Evolutionary conservation across 1,140 invertebrate species (phyloP).

Genomic region (Trinorchestia longiramus): DNA sequence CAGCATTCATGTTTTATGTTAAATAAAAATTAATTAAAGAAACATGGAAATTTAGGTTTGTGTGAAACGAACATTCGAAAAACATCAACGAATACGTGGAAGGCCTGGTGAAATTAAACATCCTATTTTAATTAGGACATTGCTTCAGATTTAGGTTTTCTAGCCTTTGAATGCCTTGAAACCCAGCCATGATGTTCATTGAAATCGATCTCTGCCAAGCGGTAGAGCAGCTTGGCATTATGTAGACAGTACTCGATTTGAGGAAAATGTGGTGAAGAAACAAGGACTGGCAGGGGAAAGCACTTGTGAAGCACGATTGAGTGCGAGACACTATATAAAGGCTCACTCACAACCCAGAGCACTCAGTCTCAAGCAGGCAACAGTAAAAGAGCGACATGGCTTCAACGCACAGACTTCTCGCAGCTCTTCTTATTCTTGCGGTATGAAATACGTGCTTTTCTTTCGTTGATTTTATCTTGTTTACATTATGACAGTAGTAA

Average conservation of each 20-base stretch:
- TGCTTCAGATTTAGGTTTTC: too few species aligned
- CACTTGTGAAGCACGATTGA: background rate
- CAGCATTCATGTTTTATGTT: too few species aligned
- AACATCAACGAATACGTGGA: background rate
- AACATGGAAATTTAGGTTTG: too few species aligned
- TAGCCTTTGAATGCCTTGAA: background rate
- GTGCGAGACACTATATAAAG: background rate
- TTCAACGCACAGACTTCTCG: background rate
- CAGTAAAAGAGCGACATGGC: background rate
- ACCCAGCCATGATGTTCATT: background rate
- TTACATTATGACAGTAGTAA: background rate
- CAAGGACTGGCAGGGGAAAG: background rate
- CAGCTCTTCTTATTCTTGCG: background rate
- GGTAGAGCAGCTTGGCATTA: background rate
- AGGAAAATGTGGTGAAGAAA: background rate
- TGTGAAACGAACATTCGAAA: too few species aligned
- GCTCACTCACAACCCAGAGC: background rate
- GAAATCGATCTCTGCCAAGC: background rate
- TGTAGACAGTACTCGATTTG: background rate
- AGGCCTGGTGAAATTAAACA: background rate
- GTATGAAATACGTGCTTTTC: background rate
- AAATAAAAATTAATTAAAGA: too few species aligned
- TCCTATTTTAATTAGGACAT: too few species aligned
- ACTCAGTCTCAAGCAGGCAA: background rate
- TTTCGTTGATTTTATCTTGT: background rate